Conservation (phyloP, 2,797 vertebrate genomes). For the Ptychobarbus kaznakovi region DNA sequence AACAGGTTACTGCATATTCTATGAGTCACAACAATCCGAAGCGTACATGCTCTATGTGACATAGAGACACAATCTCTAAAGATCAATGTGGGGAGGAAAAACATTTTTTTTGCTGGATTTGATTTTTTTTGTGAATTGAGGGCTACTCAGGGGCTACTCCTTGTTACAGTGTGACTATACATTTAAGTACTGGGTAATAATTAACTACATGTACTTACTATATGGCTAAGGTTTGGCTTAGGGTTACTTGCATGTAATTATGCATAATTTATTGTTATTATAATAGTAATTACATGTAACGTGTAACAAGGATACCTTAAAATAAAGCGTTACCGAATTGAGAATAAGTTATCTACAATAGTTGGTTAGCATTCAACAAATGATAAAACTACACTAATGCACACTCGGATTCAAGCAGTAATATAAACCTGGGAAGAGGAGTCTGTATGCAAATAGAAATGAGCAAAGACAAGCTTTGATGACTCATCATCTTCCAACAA, state of each 20-base stretch:
- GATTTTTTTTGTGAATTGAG: background rate
- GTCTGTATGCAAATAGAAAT: constrained; percentile 4
- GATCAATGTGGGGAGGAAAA: background rate
- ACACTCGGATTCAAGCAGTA: background rate
- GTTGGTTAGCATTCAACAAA: background rate
- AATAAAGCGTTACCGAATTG: background rate
- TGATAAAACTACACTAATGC: background rate
- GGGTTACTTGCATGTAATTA: background rate
- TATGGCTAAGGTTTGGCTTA: background rate
- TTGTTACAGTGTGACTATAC: background rate
- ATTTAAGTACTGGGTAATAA: background rate
- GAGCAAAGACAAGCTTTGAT: constrained; percentile 29
- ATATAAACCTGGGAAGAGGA: background rate
- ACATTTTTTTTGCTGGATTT: background rate
- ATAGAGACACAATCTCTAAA: too few species aligned
- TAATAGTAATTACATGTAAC: background rate
- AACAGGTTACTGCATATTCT: background rate
- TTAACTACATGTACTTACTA: background rate
- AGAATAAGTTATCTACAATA: background rate
- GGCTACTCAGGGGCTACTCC: background rate
- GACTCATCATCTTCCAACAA: constrained; percentile 46
- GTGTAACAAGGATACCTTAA: background rate
- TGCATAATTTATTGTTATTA: background rate
- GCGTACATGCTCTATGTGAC: background rate
- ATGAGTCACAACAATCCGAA: background rate